phyloP scores from a whole-genome alignment of 2,113 vertebrate genomes.

The Hylia prasina region DNA sequence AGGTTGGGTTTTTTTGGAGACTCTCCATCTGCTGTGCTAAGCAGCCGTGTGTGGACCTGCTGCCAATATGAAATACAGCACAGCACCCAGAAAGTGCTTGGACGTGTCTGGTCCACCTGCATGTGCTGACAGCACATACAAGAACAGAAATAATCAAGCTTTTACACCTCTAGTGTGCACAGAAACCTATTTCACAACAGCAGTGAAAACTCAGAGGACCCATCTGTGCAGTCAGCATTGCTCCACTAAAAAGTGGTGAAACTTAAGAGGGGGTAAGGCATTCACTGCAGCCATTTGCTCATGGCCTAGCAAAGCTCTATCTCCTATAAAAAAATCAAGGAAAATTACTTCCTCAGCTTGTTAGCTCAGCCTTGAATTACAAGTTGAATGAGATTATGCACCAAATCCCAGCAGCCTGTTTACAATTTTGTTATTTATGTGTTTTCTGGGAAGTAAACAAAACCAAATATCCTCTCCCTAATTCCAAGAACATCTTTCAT shows the following conservation, averaged over 20 bases:
- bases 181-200: neutral
- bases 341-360: neutral
- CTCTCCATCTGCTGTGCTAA: neutral
- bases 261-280: neutral
- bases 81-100: neutral
- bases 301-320: neutral
- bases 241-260: neutral
- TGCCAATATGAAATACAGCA: rapidly evolving
- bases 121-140: neutral
- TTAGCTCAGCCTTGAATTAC: neutral
- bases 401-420: neutral
- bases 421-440: neutral
- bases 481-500: neutral
- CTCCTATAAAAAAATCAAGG: neutral
- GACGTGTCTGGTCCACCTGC: neutral
- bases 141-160: neutral
- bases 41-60: neutral
- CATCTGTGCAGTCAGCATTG: neutral
- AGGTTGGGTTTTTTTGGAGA: neutral
- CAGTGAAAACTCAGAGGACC: neutral
- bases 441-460: neutral
- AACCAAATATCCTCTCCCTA: rapidly evolving
- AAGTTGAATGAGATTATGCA: neutral
- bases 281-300: neutral
- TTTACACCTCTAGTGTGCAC: neutral